Percentiles rank a stretch among this genome's conserved stretches.
These are phyloP conservation scores for Cephalotes varians DNA, from an alignment of 2,888 invertebrate species.

Conservation along the genomic window DNA sequence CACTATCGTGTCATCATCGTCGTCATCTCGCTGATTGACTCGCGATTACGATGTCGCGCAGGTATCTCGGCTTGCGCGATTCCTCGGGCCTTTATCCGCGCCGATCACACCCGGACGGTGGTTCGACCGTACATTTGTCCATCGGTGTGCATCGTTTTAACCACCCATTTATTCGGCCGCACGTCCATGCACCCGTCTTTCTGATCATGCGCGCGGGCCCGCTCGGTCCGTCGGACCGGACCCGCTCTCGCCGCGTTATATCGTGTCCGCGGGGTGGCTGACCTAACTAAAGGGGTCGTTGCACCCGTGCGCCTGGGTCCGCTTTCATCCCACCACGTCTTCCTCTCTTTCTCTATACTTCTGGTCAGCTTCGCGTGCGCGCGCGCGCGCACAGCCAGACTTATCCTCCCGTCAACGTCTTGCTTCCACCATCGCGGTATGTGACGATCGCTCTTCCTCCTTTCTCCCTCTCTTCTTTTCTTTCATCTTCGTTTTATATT, in stretches of 20 bases:
- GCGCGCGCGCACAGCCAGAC: slow-evolving; percentile 58
- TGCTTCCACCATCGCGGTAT: slow-evolving; percentile 58
- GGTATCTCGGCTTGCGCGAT: slow-evolving; percentile 58
- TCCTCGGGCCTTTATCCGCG: slow-evolving; percentile 67
- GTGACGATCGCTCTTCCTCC: slow-evolving; percentile 46
- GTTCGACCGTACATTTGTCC: slow-evolving; percentile 71
- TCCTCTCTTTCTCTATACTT: slow-evolving; percentile 62
- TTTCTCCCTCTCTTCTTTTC: slow-evolving; percentile 28
- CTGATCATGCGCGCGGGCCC: slow-evolving; percentile 43
- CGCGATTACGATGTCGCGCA: background rate
- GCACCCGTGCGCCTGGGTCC: slow-evolving; percentile 79
- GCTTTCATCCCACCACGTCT: slow-evolving; percentile 80
- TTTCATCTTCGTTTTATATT: slow-evolving; percentile 59
- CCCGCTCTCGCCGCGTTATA: slow-evolving; percentile 62
- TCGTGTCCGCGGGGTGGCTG: slow-evolving; percentile 83
- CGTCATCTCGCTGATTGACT: background rate
- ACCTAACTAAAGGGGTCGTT: slow-evolving; percentile 84
- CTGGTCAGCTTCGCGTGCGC: slow-evolving; percentile 71
- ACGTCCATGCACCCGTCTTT: slow-evolving; percentile 55
- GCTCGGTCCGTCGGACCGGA: slow-evolving; percentile 56
- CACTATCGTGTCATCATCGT: background rate
- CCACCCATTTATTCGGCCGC: slow-evolving; percentile 69
- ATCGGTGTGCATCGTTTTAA: slow-evolving; percentile 56
- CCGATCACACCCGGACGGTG: slow-evolving; percentile 71
- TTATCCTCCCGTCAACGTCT: slow-evolving; percentile 65